Evolutionary conservation across 2,113 vertebrate species (phyloP), one percentile per base, ranked within the genome.

Genomic region (Australoheros scitulus): DNA sequence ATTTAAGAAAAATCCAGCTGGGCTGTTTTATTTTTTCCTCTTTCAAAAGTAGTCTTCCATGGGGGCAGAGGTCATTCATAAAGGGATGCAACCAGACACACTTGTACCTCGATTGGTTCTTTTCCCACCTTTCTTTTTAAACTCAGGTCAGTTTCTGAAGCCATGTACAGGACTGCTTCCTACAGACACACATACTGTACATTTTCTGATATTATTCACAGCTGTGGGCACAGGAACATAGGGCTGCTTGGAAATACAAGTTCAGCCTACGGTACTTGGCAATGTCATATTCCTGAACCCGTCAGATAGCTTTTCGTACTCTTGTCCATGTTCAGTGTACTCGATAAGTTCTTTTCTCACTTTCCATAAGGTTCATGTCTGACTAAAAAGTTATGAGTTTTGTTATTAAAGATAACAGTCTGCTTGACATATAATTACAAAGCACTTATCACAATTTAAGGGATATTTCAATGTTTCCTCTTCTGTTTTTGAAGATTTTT

Each of bases 61-160:
- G 7, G 80, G 55, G 26, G 7, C 17, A 29, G 41, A 29, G 41
- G 14, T 36, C 41, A 61, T 52, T 81, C 41, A 74, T n/a, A 60
- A 34, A 61, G 29, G 38, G 5, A 26, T 61, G 20, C 47, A 55
- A 34, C 14, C 29, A n/a, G 43, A 22, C 29, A 61, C 10, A 24
- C 24, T 59, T 8, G 20, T 59, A 8, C 3, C 57, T 72, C 57
- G 0, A 55, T 32, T 24, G 18, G 24, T 52, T 70, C 11, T 52
- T 72, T 52, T 55, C 26, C 68, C 68, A 72, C 26, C 6, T 2
- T 72, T 72, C 68, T 72, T 50, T 72, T 32, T 34, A 55, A 55
- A 14, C 43, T 55, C 3, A 72, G 43, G 43, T 32, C 65, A 2
- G 43, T 72, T 52, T 32, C 47, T 55, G 47, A 72, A 72, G 47